Evolutionary conservation across 2,888 invertebrate genomes (phyloP), one percentile per base, ranked within the genome.

Genomic region (Smittia sp.): DNA sequence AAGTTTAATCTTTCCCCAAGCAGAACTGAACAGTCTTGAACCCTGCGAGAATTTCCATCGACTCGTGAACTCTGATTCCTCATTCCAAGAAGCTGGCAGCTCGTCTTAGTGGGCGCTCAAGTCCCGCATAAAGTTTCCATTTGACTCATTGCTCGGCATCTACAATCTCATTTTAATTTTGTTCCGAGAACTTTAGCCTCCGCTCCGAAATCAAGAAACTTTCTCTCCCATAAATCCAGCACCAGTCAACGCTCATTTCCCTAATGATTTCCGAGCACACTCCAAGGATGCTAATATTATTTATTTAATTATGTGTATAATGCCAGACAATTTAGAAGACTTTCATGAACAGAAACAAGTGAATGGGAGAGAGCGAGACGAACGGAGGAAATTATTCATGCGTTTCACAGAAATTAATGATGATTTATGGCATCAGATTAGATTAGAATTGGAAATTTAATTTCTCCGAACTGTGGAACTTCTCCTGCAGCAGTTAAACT

Each of bases 361-460:
- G 58, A 67, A 41, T 6, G 15, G 13, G 20, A 32, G 32, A 66
- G 32, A 67, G 20, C 41, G 22, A 25, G 38, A 22, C 13, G 32
- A 2, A 68, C 20, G 25, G 69, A 69, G 46, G 54, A 62, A 62
- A 62, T 62, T 72, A 72, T 72, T 72, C 72, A 72, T 72, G 72
- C 72, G 72, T 72, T 32, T 72, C 62, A 54, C 27, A 58, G 62
- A 73, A 63, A 65, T 73, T 73, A 73, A 73, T 73, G 73, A 73
- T 73, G 73, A 73, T 73, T 73, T 73, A 73, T 73, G 73, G 25
- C 73, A 73, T 41, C 46, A 73, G 73, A 73, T 73, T 73, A 73
- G 73, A 73, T 73, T 73, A 73, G 73, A 73, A 73, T 73, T 72
- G 72, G 72, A 72, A 72, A 72, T 72, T 72, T 72, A 72, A 62